Conservation (phyloP, 2,888 invertebrate species). For the Chrysodeixis includens region DNA sequence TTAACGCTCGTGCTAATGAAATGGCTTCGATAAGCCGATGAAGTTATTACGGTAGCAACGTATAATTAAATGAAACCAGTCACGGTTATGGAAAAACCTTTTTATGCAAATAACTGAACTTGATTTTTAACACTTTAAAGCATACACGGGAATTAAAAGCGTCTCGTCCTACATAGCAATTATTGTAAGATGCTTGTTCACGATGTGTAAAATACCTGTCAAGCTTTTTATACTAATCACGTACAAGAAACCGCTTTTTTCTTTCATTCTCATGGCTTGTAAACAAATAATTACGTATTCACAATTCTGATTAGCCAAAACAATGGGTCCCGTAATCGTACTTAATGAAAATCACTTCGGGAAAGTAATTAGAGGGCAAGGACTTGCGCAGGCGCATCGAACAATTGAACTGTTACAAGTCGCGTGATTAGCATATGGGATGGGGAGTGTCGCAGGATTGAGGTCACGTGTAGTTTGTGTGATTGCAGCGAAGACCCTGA, state of each 20-base stretch:
- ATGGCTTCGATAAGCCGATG: conserved; percentile 18
- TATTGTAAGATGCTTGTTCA: not conserved
- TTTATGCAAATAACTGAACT: not conserved
- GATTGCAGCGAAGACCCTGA: conserved; percentile 38
- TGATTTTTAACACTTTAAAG: not conserved
- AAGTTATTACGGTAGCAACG: conserved; percentile 2
- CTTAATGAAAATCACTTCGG: conserved; percentile 63
- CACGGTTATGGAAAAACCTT: not conserved
- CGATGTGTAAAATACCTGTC: conserved; percentile 1
- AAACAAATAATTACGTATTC: conserved; percentile 51
- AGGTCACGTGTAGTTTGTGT: conserved; percentile 55
- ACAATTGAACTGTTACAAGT: conserved; percentile 67
- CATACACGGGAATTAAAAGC: not conserved
- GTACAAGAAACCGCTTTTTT: not conserved
- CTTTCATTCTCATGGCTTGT: conserved; percentile 20
- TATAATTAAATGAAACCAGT: conserved; percentile 4
- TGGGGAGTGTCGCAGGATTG: conserved; percentile 48
- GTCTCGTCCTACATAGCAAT: not conserved
- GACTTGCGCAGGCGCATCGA: conserved; percentile 51
- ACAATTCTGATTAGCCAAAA: conserved; percentile 40
- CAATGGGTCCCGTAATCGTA: conserved; percentile 58
- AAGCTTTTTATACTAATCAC: conserved; percentile 1
- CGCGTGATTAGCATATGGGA: conserved; percentile 64
- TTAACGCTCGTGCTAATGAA: conserved; percentile 41
- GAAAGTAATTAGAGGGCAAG: conserved; percentile 61